These are phyloP conservation scores for Sus scrofa DNA, from an alignment of 2,113 vertebrate species.

Conservation along the genomic window DNA sequence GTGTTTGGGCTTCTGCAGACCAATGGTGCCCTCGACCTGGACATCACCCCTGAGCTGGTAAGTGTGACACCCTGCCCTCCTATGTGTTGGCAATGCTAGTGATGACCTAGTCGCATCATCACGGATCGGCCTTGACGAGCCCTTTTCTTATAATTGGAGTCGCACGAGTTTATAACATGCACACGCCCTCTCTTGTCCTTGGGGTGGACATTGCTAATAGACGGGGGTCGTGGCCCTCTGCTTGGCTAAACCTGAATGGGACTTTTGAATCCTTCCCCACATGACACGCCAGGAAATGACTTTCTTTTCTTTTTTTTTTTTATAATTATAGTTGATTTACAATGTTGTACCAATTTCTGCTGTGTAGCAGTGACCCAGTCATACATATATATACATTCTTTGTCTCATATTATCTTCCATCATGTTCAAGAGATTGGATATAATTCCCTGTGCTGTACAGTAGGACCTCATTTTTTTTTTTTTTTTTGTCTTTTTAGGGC, in stretches of 20 bases:
- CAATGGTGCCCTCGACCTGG: conserved; percentile 66
- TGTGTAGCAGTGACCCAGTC: too few species aligned
- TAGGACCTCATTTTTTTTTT: too few species aligned
- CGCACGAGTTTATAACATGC: neutral
- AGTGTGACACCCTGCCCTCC: neutral
- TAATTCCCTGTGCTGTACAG: too few species aligned
- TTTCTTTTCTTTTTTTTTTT: too few species aligned
- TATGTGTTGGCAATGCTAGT: accelerated
- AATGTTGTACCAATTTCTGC: too few species aligned
- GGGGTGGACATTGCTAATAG: neutral
- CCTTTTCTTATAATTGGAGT: neutral
- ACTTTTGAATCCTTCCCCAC: neutral
- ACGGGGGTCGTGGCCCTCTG: neutral
- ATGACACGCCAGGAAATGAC: too few species aligned
- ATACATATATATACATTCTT: too few species aligned
- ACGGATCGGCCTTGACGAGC: neutral
- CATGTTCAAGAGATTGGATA: too few species aligned
- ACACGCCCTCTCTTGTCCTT: neutral
- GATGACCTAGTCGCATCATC: neutral
- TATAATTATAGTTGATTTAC: too few species aligned
- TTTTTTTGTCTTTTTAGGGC: too few species aligned
- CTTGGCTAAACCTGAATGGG: neutral
- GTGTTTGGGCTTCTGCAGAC: conserved; percentile 71
- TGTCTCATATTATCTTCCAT: too few species aligned
- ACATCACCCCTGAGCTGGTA: conserved; percentile 75